These are phyloP conservation scores for Darevskia nairensis DNA, from an alignment of 2,797 vertebrate species.

Conservation along the genomic window DNA sequence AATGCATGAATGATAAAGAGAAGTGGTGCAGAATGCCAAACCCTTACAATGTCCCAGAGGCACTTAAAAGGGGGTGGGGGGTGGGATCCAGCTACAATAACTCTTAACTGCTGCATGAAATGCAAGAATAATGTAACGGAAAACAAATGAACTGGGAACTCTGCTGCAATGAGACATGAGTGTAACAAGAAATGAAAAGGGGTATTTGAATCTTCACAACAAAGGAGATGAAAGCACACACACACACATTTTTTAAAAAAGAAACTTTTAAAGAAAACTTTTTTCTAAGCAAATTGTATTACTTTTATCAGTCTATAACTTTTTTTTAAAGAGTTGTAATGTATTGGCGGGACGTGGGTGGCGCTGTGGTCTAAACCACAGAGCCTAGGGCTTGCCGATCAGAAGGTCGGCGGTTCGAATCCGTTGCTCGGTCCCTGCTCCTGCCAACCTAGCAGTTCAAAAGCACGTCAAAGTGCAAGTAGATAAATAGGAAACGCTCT, in stretches of 20 bases:
- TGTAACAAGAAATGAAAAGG: slow-evolving; percentile 26
- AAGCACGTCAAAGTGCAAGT: no score
- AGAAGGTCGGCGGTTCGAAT: no score
- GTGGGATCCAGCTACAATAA: slow-evolving; percentile 30
- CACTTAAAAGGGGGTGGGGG: slow-evolving; percentile 40
- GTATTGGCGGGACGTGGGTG: no score
- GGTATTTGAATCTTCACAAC: slow-evolving; percentile 10
- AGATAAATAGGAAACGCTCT: no score
- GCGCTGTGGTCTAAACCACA: no score
- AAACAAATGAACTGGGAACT: slow-evolving; percentile 16
- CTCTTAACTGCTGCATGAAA: slow-evolving; percentile 41
- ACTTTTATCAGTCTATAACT: no score
- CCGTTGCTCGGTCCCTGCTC: no score
- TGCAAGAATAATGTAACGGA: slow-evolving; percentile 36
- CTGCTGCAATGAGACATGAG: slow-evolving; percentile 3
- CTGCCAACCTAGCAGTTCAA: no score
- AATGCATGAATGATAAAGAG: slow-evolving; percentile 56
- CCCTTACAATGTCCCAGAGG: slow-evolving; percentile 47
- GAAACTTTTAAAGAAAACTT: no score
- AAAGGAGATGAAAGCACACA: background rate
- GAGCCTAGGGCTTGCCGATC: no score
- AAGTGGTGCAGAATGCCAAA: slow-evolving; percentile 35
- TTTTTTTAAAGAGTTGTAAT: no score
- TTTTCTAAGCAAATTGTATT: no score
- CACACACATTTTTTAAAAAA: slow-evolving; percentile 33